phyloP scores from a whole-genome alignment of 2,113 vertebrate species.

The Nibea albiflora region DNA sequence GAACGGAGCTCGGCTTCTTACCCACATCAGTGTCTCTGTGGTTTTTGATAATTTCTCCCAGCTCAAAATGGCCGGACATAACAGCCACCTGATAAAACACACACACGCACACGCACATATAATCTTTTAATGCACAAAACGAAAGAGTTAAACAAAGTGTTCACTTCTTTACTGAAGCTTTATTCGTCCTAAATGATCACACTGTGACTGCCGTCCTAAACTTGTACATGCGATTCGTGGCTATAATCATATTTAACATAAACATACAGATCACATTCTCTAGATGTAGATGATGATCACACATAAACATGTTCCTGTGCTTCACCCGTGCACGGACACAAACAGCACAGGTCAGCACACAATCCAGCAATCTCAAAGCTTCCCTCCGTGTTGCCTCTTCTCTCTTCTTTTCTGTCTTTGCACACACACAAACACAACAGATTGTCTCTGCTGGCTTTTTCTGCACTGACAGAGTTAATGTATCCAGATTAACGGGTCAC shows the following conservation, averaged over 20 bases:
- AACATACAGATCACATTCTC: not conserved
- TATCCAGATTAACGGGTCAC: slow-evolving; percentile 50
- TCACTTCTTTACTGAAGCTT: not conserved
- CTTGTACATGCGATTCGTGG: not conserved
- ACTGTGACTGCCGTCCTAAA: not conserved
- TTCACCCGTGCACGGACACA: slow-evolving; percentile 1
- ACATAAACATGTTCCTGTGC: not conserved
- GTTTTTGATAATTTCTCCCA: slow-evolving; percentile 94
- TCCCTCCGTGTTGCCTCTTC: not conserved
- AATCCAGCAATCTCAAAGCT: slow-evolving; percentile 2
- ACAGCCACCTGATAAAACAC: slow-evolving; percentile 88
- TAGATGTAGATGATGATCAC: not conserved
- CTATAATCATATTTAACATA: not conserved
- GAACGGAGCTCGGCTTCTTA: slow-evolving; percentile 72
- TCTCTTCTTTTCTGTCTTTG: not conserved
- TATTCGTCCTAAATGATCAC: not conserved
- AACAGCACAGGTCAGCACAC: slow-evolving; percentile 24
- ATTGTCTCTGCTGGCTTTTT: slow-evolving; percentile 47
- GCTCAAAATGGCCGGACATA: slow-evolving; percentile 93
- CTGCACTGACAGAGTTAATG: slow-evolving; percentile 45
- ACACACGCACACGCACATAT: slow-evolving; percentile 2
- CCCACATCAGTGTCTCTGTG: slow-evolving; percentile 91
- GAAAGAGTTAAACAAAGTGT: not conserved
- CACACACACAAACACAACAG: slow-evolving; percentile 34
- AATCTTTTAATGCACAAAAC: slow-evolving; percentile 1